A percentile compares a stretch with the other conserved stretches of the same genome.
phyloP scores from a whole-genome alignment of 2,888 invertebrate species.

The Rhodophaea formosa region DNA sequence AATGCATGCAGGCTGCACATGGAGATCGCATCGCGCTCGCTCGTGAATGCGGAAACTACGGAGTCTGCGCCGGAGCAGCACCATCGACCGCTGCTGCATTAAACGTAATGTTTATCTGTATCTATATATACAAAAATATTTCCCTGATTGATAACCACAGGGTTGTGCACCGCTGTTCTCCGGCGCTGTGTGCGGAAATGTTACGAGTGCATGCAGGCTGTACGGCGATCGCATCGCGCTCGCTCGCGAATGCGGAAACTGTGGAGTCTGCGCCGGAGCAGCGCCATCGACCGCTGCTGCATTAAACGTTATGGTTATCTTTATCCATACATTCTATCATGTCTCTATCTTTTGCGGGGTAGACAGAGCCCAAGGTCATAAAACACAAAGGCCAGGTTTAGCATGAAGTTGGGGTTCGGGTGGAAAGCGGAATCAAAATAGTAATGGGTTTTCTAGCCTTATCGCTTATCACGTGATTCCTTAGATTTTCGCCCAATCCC shows the following conservation, averaged over 20 bases:
- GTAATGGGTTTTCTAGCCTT: no score
- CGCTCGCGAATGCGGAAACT: slow-evolving; percentile 59
- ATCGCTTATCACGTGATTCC: no score
- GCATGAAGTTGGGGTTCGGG: no score
- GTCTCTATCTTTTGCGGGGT: no score
- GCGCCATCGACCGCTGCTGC: not conserved
- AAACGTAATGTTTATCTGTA: not conserved
- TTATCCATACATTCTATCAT: not conserved
- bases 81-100: not conserved
- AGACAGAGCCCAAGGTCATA: no score
- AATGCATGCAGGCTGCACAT: slow-evolving; percentile 44
- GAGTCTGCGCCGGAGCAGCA: slow-evolving; percentile 46
- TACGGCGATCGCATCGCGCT: slow-evolving; percentile 31
- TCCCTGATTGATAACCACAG: no score
- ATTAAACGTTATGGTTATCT: not conserved
- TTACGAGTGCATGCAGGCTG: slow-evolving; percentile 45
- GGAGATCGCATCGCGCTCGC: slow-evolving; percentile 37
- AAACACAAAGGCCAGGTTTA: no score
- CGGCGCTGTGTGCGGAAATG: slow-evolving; percentile 50
- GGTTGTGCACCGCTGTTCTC: slow-evolving; percentile 39
- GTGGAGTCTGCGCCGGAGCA: slow-evolving; percentile 48
- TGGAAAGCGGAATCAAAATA: no score
- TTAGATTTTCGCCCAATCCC: no score
- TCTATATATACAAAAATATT: no score
- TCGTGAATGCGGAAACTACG: slow-evolving; percentile 56